Percentiles rank a stretch among this genome's conserved stretches.
Conservation (phyloP, 2,113 vertebrate genomes). For the Spea bombifrons region DNA sequence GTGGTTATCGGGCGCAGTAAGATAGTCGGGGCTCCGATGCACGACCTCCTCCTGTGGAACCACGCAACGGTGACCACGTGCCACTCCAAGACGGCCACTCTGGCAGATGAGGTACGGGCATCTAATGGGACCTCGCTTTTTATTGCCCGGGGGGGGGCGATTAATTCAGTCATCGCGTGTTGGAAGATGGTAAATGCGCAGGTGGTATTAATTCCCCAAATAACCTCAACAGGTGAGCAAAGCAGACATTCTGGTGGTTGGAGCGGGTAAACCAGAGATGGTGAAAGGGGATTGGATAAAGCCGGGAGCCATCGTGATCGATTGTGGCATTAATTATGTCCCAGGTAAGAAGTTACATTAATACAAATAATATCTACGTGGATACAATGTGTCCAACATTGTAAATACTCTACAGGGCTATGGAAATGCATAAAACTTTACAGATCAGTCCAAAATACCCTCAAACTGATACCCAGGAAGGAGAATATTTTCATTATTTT, state of each 20-base stretch:
- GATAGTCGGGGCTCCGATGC: conserved; percentile 96
- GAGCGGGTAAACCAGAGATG: conserved; percentile 90
- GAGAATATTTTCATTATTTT: too few relatives aligned
- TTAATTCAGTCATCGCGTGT: too few relatives aligned
- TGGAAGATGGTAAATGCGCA: background rate
- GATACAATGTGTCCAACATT: too few relatives aligned
- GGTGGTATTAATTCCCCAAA: background rate
- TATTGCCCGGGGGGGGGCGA: too few relatives aligned
- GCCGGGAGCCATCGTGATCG: conserved; percentile 90
- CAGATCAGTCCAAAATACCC: too few relatives aligned
- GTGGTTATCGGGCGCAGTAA: conserved; percentile 96
- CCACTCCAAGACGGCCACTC: conserved; percentile 85
- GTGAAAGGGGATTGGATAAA: conserved; percentile 97
- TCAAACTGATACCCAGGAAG: too few relatives aligned
- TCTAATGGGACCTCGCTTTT: conserved; percentile 17
- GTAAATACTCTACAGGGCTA: too few relatives aligned
- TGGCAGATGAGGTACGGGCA: conserved; percentile 78
- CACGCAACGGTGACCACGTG: conserved; percentile 94
- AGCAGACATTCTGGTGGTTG: conserved; percentile 94
- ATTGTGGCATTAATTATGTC: conserved; percentile 95
- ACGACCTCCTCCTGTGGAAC: conserved; percentile 92
- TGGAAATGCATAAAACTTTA: too few relatives aligned
- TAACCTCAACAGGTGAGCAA: conserved; percentile 66
- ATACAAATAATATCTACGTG: too few relatives aligned
- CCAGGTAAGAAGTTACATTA: conserved; percentile 66